phyloP scores from a whole-genome alignment of 2,113 vertebrate species.

The Cryptomyrus ogoouensis region DNA sequence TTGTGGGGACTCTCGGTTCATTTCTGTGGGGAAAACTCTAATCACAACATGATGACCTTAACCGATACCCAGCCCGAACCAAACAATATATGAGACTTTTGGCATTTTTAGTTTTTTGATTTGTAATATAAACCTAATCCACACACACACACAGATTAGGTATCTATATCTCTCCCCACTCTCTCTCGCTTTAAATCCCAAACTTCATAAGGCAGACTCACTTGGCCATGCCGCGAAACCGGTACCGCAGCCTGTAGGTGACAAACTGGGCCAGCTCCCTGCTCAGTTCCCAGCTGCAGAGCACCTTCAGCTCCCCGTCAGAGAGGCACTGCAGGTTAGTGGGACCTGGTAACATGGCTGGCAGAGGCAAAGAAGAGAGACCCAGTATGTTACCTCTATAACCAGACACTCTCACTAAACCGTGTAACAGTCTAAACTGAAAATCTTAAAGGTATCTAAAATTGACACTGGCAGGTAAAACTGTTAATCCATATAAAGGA shows the following conservation, averaged over 20 bases:
- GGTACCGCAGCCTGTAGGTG: constrained; percentile 28
- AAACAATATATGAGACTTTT: too few relatives aligned
- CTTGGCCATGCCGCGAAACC: not conserved
- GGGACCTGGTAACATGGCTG: constrained; percentile 9
- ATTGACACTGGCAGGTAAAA: not conserved
- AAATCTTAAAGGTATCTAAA: not conserved
- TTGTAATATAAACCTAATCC: too few relatives aligned
- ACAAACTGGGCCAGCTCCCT: constrained; percentile 24
- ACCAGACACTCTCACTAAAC: not conserved
- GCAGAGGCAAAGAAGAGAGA: not conserved
- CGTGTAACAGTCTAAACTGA: not conserved
- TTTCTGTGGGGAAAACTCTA: too few relatives aligned
- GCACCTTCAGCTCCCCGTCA: not conserved
- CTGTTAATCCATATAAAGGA: not conserved
- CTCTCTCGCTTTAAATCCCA: not conserved
- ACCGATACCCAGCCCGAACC: too few relatives aligned
- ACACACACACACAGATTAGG: too few relatives aligned
- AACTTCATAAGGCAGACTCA: constrained; percentile 17
- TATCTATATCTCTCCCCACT: too few relatives aligned
- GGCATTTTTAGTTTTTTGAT: too few relatives aligned
- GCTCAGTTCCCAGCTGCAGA: constrained; percentile 29
- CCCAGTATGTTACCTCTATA: not conserved
- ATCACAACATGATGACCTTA: too few relatives aligned
- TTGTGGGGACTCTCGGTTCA: too few relatives aligned
- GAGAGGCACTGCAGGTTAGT: constrained; percentile 28